phyloP scores from a whole-genome alignment of 2,797 vertebrate species.

The Bryconaethiops microstoma region DNA sequence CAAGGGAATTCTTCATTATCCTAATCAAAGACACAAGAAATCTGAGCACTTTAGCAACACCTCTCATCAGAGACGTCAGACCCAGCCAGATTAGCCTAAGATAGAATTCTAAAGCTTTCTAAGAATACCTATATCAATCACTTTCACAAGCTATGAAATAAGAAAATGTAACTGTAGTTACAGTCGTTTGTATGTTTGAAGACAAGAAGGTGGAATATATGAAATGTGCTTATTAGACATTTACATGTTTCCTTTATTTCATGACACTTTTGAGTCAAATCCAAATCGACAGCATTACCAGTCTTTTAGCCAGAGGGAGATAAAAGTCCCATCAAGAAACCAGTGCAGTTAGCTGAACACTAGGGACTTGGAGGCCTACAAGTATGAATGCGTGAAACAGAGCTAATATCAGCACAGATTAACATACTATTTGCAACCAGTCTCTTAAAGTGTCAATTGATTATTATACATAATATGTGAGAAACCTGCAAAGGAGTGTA shows the following conservation, averaged over 20 bases:
- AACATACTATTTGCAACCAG: not conserved
- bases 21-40: constrained; percentile 58
- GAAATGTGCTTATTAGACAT: not conserved
- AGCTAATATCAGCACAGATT: not conserved
- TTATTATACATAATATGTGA: too few relatives aligned
- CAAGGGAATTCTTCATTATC: constrained; percentile 62
- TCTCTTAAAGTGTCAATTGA: not conserved
- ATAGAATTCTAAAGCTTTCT: constrained; percentile 20
- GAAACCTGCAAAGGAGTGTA: too few relatives aligned
- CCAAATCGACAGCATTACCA: not conserved
- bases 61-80: constrained; percentile 37
- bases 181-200: not conserved
- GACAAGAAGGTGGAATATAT: not conserved
- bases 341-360: not conserved
- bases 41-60: constrained; percentile 48
- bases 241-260: not conserved
- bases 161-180: not conserved
- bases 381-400: not conserved
- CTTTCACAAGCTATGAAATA: constrained; percentile 3
- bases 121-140: constrained; percentile 25
- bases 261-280: not conserved
- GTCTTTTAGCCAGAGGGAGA: not conserved
- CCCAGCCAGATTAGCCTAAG: constrained; percentile 36
- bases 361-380: not conserved
- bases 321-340: not conserved